Evolutionary conservation across 2,113 vertebrate species (phyloP), one percentile per base, ranked within the genome.

Genomic region (Amblyopsis rosae): DNA sequence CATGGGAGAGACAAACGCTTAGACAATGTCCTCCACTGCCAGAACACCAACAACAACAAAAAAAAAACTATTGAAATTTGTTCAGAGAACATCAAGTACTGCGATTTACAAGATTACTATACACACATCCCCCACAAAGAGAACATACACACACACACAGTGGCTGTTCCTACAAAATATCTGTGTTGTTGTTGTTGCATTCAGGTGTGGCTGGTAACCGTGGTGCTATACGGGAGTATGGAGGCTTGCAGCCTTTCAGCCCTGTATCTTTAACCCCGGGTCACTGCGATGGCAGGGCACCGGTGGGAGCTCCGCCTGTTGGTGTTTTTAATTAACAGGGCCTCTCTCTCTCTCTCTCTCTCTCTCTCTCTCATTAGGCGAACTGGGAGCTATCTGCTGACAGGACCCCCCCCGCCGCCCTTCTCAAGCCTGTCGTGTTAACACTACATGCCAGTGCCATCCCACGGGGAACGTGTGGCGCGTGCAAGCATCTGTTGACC

Each of bases 251-350:
- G 81, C 72, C 72, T 79, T 67, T 73, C 32, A 69, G 73, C 75
- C 76, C 72, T 13, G 48, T 69, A 80, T 90, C 87, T 89, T 90
- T 91, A 88, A 90, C 87, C 84, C 86, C 54, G 64, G 88, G 87
- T 88, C 73, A 72, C 82, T 65, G 79, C 79, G 84, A 84, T 83
- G 85, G 81, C 79, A 72, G 77, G 82, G 35, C 35, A 8, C 4
- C 7, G 35, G 35, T 8, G 89, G 88, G 87, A 86, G 87, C 76
- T 81, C 79, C 50, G 79, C 83, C 84, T 87, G 88, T 88, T 88
- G 86, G 79, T 90, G 89, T 87, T 91, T 90, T 89, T 90, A 91
- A 91, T 91, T 91, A 91, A 88, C 73, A 61, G 69, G 82, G 26
- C 26, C 26, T 26, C 26, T 2, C 26, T 26, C 26, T 26, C 26